phyloP scores from a whole-genome alignment of 2,888 invertebrate genomes.

The Matsumyia berberina region DNA sequence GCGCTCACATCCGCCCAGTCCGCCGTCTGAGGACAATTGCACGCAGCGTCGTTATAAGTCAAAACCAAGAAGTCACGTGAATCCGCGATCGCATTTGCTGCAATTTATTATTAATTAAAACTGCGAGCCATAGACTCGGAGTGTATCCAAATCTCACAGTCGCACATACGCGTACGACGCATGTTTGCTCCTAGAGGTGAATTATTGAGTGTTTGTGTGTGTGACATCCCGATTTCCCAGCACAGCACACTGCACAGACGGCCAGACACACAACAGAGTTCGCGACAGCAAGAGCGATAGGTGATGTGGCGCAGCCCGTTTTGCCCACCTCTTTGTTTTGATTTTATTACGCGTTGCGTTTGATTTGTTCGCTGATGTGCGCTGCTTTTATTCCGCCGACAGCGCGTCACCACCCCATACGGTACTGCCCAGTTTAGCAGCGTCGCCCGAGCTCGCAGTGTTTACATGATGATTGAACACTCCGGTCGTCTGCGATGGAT shows the following conservation, averaged over 20 bases:
- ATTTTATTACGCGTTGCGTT: constrained; percentile 68
- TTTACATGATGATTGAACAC: constrained; percentile 51
- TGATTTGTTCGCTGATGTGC: constrained; percentile 69
- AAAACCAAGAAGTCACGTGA: constrained; percentile 42
- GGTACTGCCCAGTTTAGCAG: not conserved
- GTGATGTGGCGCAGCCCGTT: constrained; percentile 39
- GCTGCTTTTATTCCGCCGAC: constrained; percentile 53
- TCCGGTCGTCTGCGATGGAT: constrained; percentile 52
- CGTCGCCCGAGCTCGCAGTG: constrained; percentile 21
- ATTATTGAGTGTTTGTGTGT: constrained; percentile 50
- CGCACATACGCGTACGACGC: constrained; percentile 4
- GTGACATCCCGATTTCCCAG: constrained; percentile 48
- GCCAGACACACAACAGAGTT: constrained; percentile 39
- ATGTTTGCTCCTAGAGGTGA: constrained; percentile 43
- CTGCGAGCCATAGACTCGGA: constrained; percentile 22
- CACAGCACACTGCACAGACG: constrained; percentile 28
- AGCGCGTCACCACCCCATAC: constrained; percentile 4
- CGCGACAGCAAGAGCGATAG: constrained; percentile 24
- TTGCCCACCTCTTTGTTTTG: constrained; percentile 67
- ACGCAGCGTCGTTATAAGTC: not conserved
- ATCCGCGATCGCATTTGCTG: constrained; percentile 28
- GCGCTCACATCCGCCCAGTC: not conserved
- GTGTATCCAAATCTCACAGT: constrained; percentile 14
- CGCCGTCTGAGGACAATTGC: not conserved
- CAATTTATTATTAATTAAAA: constrained; percentile 56